These are phyloP conservation scores for Pocillopora meandrina DNA, from an alignment of 92 coral and sea anemone genomes.

Conservation along the genomic window DNA sequence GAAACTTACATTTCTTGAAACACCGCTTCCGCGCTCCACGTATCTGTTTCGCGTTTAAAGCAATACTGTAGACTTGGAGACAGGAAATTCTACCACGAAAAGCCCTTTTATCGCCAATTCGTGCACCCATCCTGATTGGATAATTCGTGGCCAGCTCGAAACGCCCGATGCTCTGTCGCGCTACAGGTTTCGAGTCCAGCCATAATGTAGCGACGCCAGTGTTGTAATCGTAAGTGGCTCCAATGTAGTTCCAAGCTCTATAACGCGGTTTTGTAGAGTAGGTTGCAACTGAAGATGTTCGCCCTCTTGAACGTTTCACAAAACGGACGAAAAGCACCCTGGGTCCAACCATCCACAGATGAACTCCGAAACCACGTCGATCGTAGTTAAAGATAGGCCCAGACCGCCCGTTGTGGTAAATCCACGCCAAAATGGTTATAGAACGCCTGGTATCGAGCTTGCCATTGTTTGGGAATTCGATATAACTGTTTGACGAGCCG, in stretches of 20 bases:
- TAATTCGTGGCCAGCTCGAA: constrained; percentile 69
- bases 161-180: constrained; percentile 54
- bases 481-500: constrained; percentile 70
- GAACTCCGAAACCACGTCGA: constrained; percentile 67
- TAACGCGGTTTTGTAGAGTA: constrained; percentile 56
- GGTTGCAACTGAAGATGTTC: constrained; percentile 60
- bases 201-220: constrained; percentile 68
- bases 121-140: constrained; percentile 71
- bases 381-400: constrained; percentile 89
- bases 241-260: constrained; percentile 84
- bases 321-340: constrained; percentile 72
- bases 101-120: constrained; percentile 61
- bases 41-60: constrained; percentile 57
- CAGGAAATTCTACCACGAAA: constrained; percentile 73
- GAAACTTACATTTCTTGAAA: constrained; percentile 49
- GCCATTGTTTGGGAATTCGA: constrained; percentile 77
- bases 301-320: constrained; percentile 49
- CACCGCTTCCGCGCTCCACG: constrained; percentile 58
- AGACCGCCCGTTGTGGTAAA: constrained; percentile 72
- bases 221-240: constrained; percentile 66
- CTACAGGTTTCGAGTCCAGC: constrained; percentile 64
- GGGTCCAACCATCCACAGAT: constrained; percentile 77
- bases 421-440: constrained; percentile 84
- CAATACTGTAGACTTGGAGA: constrained; percentile 67
- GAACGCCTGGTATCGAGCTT: constrained; percentile 77